Base-by-base conservation (phyloP, 64 coral and sea anemone species). In the Stichodactyla mertensii region DNA sequence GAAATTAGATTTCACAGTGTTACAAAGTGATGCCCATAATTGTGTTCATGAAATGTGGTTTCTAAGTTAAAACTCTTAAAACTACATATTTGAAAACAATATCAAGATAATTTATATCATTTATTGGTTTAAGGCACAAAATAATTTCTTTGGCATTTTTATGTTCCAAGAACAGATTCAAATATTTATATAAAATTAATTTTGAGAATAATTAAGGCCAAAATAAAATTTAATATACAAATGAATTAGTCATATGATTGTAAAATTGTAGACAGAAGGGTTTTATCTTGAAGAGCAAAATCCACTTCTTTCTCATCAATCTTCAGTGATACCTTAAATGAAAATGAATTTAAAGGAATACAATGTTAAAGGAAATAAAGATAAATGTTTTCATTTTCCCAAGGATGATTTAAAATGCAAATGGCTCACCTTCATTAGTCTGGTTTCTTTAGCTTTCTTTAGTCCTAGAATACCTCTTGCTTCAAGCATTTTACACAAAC, bases 271-370 rank as follows among this genome's bases (percentile, higher is more conserved):
- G 97, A 92, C 16, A 99, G 22, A 24, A 99, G 87, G 78, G 92
- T 92, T 79, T 99, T 99, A 64, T 99, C 97, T 88, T 99, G 97
- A 1, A 99, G 86, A 16, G 97, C 97, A 88, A 92, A 94, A 64
- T 99, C 93, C 26, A 99, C 97, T 77, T 99, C 97, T 86, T 90
- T 94, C 54, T 99, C 97, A 79, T 99, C 93, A 83, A 99, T 95
- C 89, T 99, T 99, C 20, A 99, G 86, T 53, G 93, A 92, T 19
- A 99, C 92, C 95, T 98, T 16, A 54, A 89, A 82, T 83, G 52
- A 52, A 31, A 1, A 36, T 28, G 1, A 74, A 28, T 81, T 81
- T 52, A 8, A 11, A 80, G 52, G 52, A 79, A 79, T 16, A 15
- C 26, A 52, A 4, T 16, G 16, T 79, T 15, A 5, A 45, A 36